phyloP scores from a whole-genome alignment of 2,888 invertebrate genomes.

The Mycalesis mineus region DNA sequence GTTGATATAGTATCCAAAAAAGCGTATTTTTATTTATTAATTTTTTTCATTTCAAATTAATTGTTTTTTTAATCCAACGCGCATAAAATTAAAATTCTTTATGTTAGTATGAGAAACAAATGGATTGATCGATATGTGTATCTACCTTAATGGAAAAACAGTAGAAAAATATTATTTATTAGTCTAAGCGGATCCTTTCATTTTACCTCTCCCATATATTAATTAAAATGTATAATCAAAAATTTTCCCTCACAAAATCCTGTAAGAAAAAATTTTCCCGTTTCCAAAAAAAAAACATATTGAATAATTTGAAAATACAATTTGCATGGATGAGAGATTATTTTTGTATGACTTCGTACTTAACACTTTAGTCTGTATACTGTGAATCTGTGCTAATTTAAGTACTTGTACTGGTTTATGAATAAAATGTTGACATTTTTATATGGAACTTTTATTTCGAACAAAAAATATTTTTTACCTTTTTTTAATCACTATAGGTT shows the following conservation, averaged over 20 bases:
- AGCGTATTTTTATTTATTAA: too few species aligned
- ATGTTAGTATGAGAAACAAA: too few species aligned
- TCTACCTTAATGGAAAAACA: too few species aligned
- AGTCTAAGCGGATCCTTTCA: not conserved
- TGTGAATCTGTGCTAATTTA: slow-evolving; percentile 57
- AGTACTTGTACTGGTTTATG: slow-evolving; percentile 70
- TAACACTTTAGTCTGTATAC: slow-evolving; percentile 54
- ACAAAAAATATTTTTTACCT: not conserved
- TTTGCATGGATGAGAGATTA: slow-evolving; percentile 54
- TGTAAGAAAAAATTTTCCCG: not conserved
- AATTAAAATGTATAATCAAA: too few species aligned
- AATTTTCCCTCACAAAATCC: too few species aligned
- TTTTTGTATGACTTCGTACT: slow-evolving; percentile 65
- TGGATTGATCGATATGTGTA: too few species aligned
- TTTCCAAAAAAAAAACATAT: not conserved
- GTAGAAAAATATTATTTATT: too few species aligned
- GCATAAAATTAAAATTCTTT: too few species aligned
- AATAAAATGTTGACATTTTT: slow-evolving; percentile 75
- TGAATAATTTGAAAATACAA: slow-evolving; percentile 12
- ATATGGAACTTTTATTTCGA: slow-evolving; percentile 35
- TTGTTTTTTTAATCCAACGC: too few species aligned
- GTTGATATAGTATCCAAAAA: too few species aligned
- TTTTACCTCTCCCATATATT: not conserved
- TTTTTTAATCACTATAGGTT: too few species aligned
- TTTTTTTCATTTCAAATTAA: too few species aligned